Conservation (phyloP, 2,797 vertebrate genomes). For the Propithecus deckenii region DNA sequence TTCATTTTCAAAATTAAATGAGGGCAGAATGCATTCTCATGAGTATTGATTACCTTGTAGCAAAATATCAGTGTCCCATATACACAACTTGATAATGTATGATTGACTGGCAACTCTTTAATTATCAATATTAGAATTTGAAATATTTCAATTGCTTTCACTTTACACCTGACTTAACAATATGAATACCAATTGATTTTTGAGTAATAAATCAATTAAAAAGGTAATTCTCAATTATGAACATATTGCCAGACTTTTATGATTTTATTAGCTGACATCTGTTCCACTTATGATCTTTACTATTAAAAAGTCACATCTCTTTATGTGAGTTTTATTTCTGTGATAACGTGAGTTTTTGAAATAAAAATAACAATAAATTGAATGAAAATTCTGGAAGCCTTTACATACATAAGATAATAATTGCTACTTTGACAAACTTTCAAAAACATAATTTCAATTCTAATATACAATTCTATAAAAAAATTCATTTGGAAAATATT, state of each 20-base stretch:
- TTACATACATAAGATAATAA: not conserved
- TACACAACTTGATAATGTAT: not conserved
- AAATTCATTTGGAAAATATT: not conserved
- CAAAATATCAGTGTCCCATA: not conserved
- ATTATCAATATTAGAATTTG: slow-evolving; percentile 40
- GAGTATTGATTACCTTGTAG: not conserved
- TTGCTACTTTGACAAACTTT: not conserved
- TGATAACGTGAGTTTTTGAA: not conserved
- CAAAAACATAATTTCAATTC: not conserved
- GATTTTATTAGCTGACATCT: slow-evolving; percentile 68
- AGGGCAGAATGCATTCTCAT: not conserved
- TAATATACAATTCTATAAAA: not conserved
- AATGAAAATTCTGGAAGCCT: not conserved
- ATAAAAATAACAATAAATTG: not conserved
- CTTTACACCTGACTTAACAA: slow-evolving; percentile 63
- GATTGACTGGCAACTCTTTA: slow-evolving; percentile 44
- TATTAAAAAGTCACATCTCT: not conserved
- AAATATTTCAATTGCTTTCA: not conserved
- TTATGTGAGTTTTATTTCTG: not conserved
- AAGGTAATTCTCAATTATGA: slow-evolving; percentile 56
- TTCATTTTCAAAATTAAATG: not conserved
- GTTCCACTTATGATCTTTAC: slow-evolving; percentile 58
- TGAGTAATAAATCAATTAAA: slow-evolving; percentile 68
- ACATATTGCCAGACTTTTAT: slow-evolving; percentile 49
- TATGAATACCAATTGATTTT: slow-evolving; percentile 35